Evolutionary conservation across 2,797 vertebrate genomes (phyloP).

Genomic region (Spinus pinus): DNA sequence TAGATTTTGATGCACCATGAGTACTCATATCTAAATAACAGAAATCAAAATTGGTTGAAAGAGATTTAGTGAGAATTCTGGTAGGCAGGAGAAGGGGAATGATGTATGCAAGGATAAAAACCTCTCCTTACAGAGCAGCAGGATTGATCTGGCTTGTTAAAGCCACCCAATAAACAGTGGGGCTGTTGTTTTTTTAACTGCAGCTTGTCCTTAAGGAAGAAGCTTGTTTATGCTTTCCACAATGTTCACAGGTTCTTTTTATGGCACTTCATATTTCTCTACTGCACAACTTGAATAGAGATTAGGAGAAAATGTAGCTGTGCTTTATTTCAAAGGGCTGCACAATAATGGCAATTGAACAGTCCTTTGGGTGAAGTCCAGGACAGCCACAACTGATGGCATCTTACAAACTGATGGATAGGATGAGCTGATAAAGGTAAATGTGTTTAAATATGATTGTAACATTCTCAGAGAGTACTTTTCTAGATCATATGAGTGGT

Average conservation of each 20-base stretch:
- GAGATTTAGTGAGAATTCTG: background rate
- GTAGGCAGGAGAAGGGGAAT: background rate
- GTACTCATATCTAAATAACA: background rate
- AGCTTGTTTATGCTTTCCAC: constrained; percentile 16
- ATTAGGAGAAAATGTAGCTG: background rate
- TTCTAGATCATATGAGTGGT: background rate
- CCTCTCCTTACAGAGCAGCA: background rate
- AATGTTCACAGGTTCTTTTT: background rate
- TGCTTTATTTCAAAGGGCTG: background rate
- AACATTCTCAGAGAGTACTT: background rate
- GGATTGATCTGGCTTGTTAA: background rate
- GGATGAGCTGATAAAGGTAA: background rate
- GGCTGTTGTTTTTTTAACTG: background rate
- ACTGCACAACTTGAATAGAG: background rate
- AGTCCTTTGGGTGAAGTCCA: background rate
- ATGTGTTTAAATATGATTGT: background rate
- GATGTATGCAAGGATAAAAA: background rate
- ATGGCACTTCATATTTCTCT: background rate
- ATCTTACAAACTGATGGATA: background rate
- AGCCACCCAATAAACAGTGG: background rate
- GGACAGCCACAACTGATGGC: background rate
- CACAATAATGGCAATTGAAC: background rate
- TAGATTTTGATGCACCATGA: background rate
- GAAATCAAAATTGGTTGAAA: background rate
- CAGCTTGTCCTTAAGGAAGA: background rate